Base-by-base conservation (phyloP, 2,888 invertebrate genomes). In the Eristalis tenax region DNA sequence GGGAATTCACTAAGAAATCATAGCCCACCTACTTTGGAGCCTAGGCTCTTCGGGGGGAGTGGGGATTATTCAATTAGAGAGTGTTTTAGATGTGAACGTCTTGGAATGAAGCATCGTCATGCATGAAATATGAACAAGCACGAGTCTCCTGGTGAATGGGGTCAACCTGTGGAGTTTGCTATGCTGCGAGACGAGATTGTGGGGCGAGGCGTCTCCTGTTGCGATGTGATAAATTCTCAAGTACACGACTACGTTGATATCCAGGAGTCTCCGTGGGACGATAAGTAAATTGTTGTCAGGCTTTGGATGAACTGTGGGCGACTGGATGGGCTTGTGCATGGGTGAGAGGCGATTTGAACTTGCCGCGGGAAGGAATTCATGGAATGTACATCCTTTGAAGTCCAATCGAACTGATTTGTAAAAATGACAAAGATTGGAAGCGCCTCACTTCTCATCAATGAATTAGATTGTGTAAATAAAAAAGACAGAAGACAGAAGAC, bases 11-110 rank as follows among this genome's bases (percentile, higher is more conserved):
- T n/a, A 1, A 50, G 50, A 18, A 50, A 50, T n/a, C 6, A 18
- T 18, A 18, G 2, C 18, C 18, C 18, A 50, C 57, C 75, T 75
- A 75, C 57, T 75, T 59, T 38, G 75, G 50, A 50, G 50, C 26
- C 15, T 66, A 26, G n/a, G 10, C 63, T 26, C 22, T 6, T 2
- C 40, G n/a, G 38, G 32, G 11, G 35, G 65, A 22, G 64, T 65
- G 66, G 35, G 75, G 75, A 68, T 66, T 76, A 76, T 76, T 76
- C 75, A 76, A 76, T 76, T 76, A 76, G 75, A 59, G 66, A 76
- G 75, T 76, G 75, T 68, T 76, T 76, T 59, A 66, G 66, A 66
- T 66, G 75, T 76, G 66, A 66, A 68, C 66, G 66, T 26, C 66
- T n/a, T 59, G 66, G 75, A 76, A 76, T 76, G 75, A 43, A 66